Conservation (phyloP, 2,888 invertebrate genomes). For the Morpho achilles region DNA sequence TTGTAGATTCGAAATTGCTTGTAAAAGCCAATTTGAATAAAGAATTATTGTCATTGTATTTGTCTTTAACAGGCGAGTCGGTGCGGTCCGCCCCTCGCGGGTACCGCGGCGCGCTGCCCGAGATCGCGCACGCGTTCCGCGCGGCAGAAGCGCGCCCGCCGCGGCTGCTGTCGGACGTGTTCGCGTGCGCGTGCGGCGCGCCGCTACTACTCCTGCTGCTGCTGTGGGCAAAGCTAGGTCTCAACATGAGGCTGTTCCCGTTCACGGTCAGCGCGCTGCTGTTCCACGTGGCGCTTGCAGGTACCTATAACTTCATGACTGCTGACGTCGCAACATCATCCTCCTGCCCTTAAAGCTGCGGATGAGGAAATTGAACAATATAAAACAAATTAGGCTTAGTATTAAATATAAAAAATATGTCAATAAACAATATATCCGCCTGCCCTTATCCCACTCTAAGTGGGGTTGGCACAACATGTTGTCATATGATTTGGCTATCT, state of each 20-base stretch:
- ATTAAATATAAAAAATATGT: no score
- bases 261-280: slow-evolving; percentile 87
- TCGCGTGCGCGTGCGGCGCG: slow-evolving; percentile 89
- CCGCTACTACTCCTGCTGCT: slow-evolving; percentile 90
- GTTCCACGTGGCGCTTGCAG: slow-evolving; percentile 94
- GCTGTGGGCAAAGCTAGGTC: slow-evolving; percentile 92
- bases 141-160: slow-evolving; percentile 95
- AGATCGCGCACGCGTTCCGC: slow-evolving; percentile 91
- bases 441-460: no score
- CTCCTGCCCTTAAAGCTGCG: no score
- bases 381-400: no score
- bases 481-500: no score
- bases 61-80: slow-evolving; percentile 6
- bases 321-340: no score
- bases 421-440: no score
- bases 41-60: no score
- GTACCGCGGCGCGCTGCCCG: slow-evolving; percentile 71
- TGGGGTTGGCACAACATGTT: no score
- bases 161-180: slow-evolving; percentile 91
- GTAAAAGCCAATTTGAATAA: no score
- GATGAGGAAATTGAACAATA: no score
- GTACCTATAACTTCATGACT: slow-evolving; percentile 55
- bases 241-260: slow-evolving; percentile 92
- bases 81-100: neutral
- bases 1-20: no score